Conservation (phyloP, 1,140 invertebrate genomes). For the Ptiloglossa arizonensis region DNA sequence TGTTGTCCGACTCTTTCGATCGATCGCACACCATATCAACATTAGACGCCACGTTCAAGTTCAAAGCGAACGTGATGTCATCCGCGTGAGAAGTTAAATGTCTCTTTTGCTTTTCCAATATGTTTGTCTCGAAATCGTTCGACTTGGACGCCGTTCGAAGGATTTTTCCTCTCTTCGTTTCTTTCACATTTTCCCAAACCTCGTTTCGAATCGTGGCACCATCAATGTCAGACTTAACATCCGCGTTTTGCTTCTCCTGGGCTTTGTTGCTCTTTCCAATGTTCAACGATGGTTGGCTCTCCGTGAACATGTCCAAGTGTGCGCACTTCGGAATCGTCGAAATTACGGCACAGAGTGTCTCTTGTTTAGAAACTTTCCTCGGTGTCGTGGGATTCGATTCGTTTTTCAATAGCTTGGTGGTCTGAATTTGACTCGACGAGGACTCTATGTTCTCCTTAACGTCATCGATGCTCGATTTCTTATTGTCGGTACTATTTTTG, state of each 20-base stretch:
- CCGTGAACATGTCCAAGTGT: conserved; percentile 40
- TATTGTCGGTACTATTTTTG: not conserved
- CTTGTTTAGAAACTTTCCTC: not conserved
- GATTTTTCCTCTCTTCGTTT: conserved; percentile 52
- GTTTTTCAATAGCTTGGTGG: not conserved
- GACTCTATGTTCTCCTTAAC: too few relatives aligned
- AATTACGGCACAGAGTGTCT: conserved; percentile 63
- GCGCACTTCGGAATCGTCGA: conserved; percentile 74
- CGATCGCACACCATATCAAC: conserved; percentile 10
- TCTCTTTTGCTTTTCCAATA: conserved; percentile 60
- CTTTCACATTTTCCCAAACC: not conserved
- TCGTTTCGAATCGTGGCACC: not conserved
- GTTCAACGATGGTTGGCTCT: not conserved
- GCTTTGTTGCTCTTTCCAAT: not conserved
- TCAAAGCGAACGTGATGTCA: conserved; percentile 68
- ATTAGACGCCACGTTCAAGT: conserved; percentile 59
- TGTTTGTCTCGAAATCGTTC: conserved; percentile 67
- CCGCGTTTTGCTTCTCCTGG: not conserved
- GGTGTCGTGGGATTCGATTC: not conserved
- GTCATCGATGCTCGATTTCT: too few relatives aligned
- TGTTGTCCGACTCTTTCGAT: conserved; percentile 1
- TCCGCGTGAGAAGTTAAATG: conserved; percentile 66
- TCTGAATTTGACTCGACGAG: too few relatives aligned
- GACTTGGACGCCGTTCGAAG: conserved; percentile 69
- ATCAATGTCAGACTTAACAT: not conserved